Percentiles rank a stretch among this genome's conserved stretches.
These are phyloP conservation scores for Stenodema calcarata DNA, from an alignment of 2,888 invertebrate species.

Conservation along the genomic window DNA sequence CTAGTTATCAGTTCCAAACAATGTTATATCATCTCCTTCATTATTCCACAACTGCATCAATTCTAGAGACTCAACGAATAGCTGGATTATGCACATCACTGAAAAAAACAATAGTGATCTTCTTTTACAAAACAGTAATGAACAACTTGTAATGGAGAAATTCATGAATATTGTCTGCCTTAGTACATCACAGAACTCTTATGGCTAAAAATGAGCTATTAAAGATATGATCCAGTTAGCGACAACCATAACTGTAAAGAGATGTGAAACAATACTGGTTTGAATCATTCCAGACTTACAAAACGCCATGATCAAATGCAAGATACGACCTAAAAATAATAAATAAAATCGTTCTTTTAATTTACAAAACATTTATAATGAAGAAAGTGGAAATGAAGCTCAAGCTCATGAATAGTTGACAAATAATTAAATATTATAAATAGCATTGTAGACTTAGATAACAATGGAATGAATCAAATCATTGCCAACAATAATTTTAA, in stretches of 20 bases:
- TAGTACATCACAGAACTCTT: not conserved
- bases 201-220: not conserved
- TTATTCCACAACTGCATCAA: not conserved
- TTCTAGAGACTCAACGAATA: not conserved
- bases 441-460: conserved; percentile 33
- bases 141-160: not conserved
- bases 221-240: not conserved
- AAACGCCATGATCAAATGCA: not conserved
- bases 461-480: conserved; percentile 35
- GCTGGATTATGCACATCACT: too few relatives aligned
- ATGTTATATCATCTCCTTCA: not conserved
- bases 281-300: not conserved
- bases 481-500: conserved; percentile 32
- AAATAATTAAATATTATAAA: not conserved
- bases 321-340: not conserved
- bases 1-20: not conserved
- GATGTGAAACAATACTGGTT: not conserved
- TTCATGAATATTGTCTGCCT: not conserved
- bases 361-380: not conserved
- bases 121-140: not conserved
- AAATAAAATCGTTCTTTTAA: not conserved
- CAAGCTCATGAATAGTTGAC: conserved; percentile 3
- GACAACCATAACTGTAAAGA: not conserved
- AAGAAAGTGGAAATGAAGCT: not conserved
- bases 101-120: not conserved